Evolutionary conservation across 1,140 invertebrate species (phyloP).

Genomic region (Saccostrea cuccullata): DNA sequence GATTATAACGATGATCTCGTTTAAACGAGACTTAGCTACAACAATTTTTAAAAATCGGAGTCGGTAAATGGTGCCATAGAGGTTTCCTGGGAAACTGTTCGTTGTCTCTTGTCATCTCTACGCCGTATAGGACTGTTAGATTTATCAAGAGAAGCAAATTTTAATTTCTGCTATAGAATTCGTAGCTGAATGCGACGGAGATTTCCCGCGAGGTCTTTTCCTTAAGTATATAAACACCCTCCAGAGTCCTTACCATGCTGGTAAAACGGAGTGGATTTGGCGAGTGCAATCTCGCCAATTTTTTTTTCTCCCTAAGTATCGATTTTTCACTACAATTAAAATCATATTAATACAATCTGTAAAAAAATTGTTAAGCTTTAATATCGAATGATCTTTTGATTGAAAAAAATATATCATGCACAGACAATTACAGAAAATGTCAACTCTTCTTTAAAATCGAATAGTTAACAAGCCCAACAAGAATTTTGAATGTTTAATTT

Average conservation of each 20-base stretch:
- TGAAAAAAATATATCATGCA: neutral
- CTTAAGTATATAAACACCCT: constrained; percentile 10
- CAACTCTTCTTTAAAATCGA: neutral
- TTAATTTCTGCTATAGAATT: constrained; percentile 2
- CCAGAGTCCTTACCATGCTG: neutral
- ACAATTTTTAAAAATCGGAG: neutral
- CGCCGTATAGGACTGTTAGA: neutral
- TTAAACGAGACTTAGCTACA: neutral
- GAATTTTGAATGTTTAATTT: no score
- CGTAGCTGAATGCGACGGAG: neutral
- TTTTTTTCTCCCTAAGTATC: neutral
- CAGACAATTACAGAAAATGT: neutral
- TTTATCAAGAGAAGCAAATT: constrained; percentile 23
- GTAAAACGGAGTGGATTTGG: neutral
- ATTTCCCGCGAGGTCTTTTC: constrained; percentile 9
- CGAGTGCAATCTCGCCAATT: neutral
- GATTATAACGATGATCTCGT: neutral
- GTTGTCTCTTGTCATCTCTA: neutral
- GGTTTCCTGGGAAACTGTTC: neutral
- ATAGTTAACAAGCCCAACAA: no score
- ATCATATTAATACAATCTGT: constrained; percentile 18
- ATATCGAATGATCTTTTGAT: neutral
- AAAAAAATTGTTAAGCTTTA: constrained; percentile 19
- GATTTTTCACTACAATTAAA: constrained; percentile 9
- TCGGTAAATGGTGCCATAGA: neutral